Evolutionary conservation across 2,888 invertebrate genomes (phyloP).

Genomic region (Camponotus fellah): DNA sequence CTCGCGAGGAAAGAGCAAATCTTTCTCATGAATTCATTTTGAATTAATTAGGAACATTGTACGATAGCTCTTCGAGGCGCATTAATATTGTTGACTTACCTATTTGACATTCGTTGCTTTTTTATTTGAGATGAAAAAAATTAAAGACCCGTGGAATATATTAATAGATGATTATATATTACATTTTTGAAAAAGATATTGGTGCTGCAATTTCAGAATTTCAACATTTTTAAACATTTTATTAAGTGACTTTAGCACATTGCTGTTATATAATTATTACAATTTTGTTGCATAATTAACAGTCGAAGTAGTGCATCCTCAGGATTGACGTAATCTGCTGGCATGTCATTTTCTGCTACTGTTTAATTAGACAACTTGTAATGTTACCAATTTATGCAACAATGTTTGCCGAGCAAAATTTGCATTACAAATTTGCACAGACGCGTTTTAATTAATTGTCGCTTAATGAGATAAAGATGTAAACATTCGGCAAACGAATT

Average conservation of each 20-base stretch:
- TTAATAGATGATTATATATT: neutral
- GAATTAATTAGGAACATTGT: neutral
- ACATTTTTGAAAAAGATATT: neutral
- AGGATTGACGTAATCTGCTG: conserved; percentile 7
- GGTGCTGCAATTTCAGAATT: neutral
- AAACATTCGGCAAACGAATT: neutral
- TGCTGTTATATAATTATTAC: conserved; percentile 58
- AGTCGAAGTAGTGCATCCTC: conserved; percentile 10
- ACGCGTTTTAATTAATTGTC: neutral
- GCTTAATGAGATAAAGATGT: neutral
- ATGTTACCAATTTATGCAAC: neutral
- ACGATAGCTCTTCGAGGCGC: neutral
- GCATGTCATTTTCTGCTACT: neutral
- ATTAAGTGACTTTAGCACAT: neutral
- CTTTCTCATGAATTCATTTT: neutral
- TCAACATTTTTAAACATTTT: neutral
- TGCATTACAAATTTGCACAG: neutral
- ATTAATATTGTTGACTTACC: neutral
- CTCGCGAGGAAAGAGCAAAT: neutral
- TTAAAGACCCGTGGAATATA: neutral
- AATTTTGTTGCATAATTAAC: conserved; percentile 48
- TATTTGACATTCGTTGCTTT: neutral
- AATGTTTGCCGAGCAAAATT: neutral
- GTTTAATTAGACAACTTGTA: neutral
- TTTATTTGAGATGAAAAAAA: neutral